phyloP scores from a whole-genome alignment of 2,888 invertebrate species.

The Rotaria magnacalcarata region DNA sequence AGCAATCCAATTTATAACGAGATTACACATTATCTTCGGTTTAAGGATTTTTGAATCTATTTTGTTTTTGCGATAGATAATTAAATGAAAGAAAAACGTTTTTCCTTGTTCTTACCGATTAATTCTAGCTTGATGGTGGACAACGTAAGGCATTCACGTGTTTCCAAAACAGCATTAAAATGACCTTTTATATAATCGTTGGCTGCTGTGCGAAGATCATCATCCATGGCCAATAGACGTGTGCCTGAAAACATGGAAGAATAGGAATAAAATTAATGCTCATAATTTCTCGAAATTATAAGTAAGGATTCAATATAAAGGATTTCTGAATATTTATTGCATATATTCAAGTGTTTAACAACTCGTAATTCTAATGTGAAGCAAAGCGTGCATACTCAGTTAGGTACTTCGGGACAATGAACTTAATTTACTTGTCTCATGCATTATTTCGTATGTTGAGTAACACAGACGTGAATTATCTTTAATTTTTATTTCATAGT shows the following conservation, averaged over 20 bases:
- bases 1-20: not conserved
- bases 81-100: not conserved
- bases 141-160: not conserved
- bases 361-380: no score
- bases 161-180: not conserved
- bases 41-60: not conserved
- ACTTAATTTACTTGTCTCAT: no score
- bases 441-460: no score
- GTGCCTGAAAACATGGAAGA: not conserved
- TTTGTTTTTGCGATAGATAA: not conserved
- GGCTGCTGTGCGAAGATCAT: not conserved
- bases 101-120: not conserved
- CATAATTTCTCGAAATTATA: no score
- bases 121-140: constrained; percentile 21
- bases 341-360: no score
- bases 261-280: no score
- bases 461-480: no score
- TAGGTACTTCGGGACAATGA: no score
- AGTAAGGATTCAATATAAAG: no score
- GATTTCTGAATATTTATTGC: no score
- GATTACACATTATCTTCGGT: not conserved
- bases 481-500: no score
- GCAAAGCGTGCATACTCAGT: no score
- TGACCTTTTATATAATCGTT: not conserved
- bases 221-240: not conserved